Evolutionary conservation across 2,888 invertebrate genomes (phyloP), one percentile per base, ranked within the genome.

Genomic region (Leucophenga montana): DNA sequence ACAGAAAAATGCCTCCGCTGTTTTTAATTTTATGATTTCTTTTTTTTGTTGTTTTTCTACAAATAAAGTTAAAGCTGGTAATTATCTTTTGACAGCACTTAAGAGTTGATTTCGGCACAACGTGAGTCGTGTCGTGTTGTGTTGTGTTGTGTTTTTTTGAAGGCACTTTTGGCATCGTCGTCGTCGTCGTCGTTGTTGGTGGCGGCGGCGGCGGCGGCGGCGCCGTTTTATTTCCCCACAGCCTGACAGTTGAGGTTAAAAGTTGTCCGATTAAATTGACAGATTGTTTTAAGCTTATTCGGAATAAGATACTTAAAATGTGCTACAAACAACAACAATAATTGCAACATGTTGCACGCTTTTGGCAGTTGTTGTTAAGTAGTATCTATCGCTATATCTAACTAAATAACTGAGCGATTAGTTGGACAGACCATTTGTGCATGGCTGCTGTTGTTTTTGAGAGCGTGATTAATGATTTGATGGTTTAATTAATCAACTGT

Each of bases 221-320:
- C 75, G 77, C 80, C 76, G 75, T 77, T 80, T 77, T 71, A 72
- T 73, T 67, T 65, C 72, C n/a, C 72, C n/a, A 31, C 46, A 44
- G 13, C n/a, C 74, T 78, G 85, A 84, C 85, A 83, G 82, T 70
- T 78, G 76, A 84, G 85, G 85, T 79, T 85, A 84, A 85, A 76
- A 79, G 82, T 78, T 78, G 84, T 77, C 73, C 82, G 83, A 84
- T 85, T 83, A 82, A 78, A 75, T 77, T 79, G 84, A 84, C 85
- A 82, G 78, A 79, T 77, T 75, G 79, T 77, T 62, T 62, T 62
- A 46, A 62, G 62, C 62, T 1, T 62, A 39, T 62, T 46, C 46
- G 20, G 16, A 61, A 50, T 18, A 16, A 50, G 50, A 50, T 18
- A 50, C 50, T 16, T n/a, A 6, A n/a, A 50, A 50, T 11, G 46